A percentile compares a stretch with the other conserved stretches of the same genome.
phyloP scores from a whole-genome alignment of 2,113 vertebrate genomes.

The Planiliza haematocheilus region DNA sequence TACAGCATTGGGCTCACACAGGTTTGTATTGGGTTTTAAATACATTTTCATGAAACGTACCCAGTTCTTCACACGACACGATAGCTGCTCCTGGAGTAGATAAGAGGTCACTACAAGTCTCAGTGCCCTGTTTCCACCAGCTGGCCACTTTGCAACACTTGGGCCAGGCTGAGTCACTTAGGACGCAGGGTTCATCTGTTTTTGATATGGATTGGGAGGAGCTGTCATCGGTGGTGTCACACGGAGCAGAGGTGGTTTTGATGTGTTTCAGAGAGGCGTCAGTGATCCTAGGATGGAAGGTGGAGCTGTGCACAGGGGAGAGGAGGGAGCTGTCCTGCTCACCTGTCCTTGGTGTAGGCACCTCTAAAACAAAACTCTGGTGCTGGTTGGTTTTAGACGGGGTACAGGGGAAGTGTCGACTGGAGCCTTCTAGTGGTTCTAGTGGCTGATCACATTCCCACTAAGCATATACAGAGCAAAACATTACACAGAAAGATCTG shows the following conservation, averaged over 20 bases:
- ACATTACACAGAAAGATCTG: not conserved
- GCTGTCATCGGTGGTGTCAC: conserved; percentile 10
- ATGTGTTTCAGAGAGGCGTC: not conserved
- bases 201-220: conserved; percentile 1
- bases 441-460: conserved; percentile 25
- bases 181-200: conserved; percentile 25
- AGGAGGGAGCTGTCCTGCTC: conserved; percentile 12
- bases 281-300: conserved; percentile 4
- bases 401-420: conserved; percentile 1
- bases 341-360: not conserved
- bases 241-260: conserved; percentile 23
- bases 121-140: conserved; percentile 55
- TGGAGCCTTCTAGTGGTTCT: conserved; percentile 6
- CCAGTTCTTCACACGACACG: conserved; percentile 27
- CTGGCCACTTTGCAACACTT: conserved; percentile 38
- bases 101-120: conserved; percentile 17
- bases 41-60: too few species aligned
- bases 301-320: conserved; percentile 5
- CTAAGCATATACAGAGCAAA: conserved; percentile 33
- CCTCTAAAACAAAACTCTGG: conserved; percentile 11
- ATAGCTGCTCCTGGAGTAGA: conserved; percentile 20
- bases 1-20: not conserved
- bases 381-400: conserved; percentile 14
- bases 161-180: conserved; percentile 28
- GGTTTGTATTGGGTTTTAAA: not conserved